Evolutionary conservation across 92 coral and sea anemone genomes (phyloP), one percentile per base, ranked within the genome.

Genomic region (Epizoanthus rinbou): DNA sequence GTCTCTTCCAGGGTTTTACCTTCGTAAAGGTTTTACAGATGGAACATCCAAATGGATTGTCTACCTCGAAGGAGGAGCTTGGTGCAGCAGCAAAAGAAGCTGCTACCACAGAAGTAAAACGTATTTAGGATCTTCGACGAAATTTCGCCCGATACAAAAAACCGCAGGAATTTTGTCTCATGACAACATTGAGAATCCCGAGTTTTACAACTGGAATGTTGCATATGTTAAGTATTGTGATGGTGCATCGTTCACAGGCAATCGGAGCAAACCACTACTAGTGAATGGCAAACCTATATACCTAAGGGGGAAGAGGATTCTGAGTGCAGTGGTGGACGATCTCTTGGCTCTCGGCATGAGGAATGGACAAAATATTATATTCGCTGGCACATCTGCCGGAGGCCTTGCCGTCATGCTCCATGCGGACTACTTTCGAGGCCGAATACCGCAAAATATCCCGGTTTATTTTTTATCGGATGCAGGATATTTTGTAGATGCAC

Each of bases 381-480:
- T 97, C 80, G 72, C 97, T 52, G 99, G 99, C 17, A 94, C 97
- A 58, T 97, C 99, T 18, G 99, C 99, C 14, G 99, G 99, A 8
- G 95, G 98, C 13, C 86, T 97, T 17, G 98, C 99, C 1, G 99
- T 90, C 24, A 87, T 97, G 87, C 73, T 97, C 10, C 91, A 97
- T 73, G 93, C 97, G 1, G 99, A 97, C 75, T 97, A 78, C 79
- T 92, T 97, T 75, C 89, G 89, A 54, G 70, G 87, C 5, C 89
- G 84, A 73, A 78, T 97, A 59, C 93, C 91, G 8, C 53, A 70
- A 5, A 59, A 79, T 6, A 91, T 89, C 35, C 85, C 83, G 58
- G 85, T 94, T 14, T 87, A 89, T 60, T 90, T 94, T 1, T 60
- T 97, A 28, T 85, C 99, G 6, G 99, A 97, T 81, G 87, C 95